Evolutionary conservation across 2,113 vertebrate species (phyloP), one percentile per base, ranked within the genome.

Genomic region (Marmota monax): DNA sequence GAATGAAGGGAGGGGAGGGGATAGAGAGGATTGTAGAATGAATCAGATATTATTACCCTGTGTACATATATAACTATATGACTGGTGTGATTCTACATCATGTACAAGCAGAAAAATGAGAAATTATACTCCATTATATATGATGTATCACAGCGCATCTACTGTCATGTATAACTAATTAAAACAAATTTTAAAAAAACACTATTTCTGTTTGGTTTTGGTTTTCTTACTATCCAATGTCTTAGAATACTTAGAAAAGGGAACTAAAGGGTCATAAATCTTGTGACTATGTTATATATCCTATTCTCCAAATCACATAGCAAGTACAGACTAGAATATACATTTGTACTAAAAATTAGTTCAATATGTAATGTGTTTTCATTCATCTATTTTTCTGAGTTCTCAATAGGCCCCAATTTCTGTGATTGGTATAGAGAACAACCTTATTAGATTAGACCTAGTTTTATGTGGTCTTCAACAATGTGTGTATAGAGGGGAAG

Each of bases 241-340:
- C 51, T 63, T 70, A 74, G 63, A 92, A 74, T 4, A 94, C 17
- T 61, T n/a, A 83, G 27, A 90, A 22, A 82, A 10, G 53, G 92
- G 45, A 80, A 82, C 10, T 25, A 12, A 94, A 79, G 2, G 25
- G 16, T 5, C 5, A 14, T 25, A 6, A 42, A 58, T 86, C 16
- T 70, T 29, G 39, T 14, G n/a, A 7, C 5, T 65, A 14, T 9
- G 25, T 78, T 85, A 9, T 53, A 17, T 74, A 92, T 65, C 34
- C 16, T 53, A 87, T n/a, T 77, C 77, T 80, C 39, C 42, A 74
- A 74, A 90, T 95, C 76, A 88, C 80, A 88, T 32, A 48, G 17
- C 37, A 80, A 56, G 7, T 70, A 88, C 2, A 67, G 29, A 76
- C 8, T 22, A 51, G 89, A 34, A 74, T 67, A 74, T 22, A 22